Evolutionary conservation across 1,140 invertebrate genomes (phyloP).

Genomic region (Drosophila varians): DNA sequence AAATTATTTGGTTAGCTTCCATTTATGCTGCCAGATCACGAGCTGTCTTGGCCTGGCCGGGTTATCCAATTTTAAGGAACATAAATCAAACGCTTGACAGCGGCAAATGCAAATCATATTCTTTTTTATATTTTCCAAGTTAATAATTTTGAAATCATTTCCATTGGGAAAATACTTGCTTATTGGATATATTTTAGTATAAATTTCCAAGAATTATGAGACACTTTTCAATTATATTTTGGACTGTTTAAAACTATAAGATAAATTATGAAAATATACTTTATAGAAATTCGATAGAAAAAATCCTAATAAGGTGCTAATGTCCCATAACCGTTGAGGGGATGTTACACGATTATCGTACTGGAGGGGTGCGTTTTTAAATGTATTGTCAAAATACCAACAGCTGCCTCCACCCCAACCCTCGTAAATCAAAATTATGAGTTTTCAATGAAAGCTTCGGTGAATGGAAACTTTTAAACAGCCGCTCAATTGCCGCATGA

Average conservation of each 20-base stretch:
- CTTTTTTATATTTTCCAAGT: neutral
- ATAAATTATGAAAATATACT: too few relatives aligned
- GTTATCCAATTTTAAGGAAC: slow-evolving; percentile 3
- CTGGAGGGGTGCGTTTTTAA: slow-evolving; percentile 19
- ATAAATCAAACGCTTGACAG: slow-evolving; percentile 71
- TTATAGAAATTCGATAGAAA: neutral
- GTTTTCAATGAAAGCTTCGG: slow-evolving; percentile 66
- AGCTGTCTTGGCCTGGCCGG: slow-evolving; percentile 1
- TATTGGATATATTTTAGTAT: too few relatives aligned
- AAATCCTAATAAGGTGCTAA: slow-evolving; percentile 70
- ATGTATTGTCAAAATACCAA: slow-evolving; percentile 54
- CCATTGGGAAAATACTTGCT: neutral
- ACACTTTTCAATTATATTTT: too few relatives aligned
- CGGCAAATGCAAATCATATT: slow-evolving; percentile 64
- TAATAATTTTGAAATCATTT: neutral
- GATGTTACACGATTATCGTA: slow-evolving; percentile 9
- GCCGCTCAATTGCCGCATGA: slow-evolving; percentile 29
- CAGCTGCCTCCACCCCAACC: slow-evolving; percentile 43
- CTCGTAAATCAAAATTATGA: slow-evolving; percentile 72
- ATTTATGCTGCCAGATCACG: slow-evolving; percentile 63
- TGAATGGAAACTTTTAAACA: slow-evolving; percentile 46
- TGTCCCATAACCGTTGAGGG: slow-evolving; percentile 40
- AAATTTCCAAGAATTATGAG: too few relatives aligned
- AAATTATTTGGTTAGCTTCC: slow-evolving; percentile 76
- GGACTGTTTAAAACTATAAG: too few relatives aligned